Conservation (phyloP, 2,888 invertebrate species). For the Graphium colonna region DNA sequence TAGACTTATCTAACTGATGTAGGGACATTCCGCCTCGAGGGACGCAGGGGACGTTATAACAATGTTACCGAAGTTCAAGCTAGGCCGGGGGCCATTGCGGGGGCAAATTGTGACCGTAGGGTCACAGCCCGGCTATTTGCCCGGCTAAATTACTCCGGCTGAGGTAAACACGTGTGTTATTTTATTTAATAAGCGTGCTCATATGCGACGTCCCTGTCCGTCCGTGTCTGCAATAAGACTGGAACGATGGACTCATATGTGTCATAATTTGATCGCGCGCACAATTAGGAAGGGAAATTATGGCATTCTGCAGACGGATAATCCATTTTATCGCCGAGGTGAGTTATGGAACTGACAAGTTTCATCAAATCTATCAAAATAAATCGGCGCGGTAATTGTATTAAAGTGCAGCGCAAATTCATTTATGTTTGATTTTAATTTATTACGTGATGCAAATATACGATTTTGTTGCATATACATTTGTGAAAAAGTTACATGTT, state of each 20-base stretch:
- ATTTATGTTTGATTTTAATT: background rate
- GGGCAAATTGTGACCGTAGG: conserved; percentile 68
- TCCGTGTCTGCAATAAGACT: conserved; percentile 38
- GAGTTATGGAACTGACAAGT: conserved; percentile 50
- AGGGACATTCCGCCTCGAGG: conserved; percentile 65
- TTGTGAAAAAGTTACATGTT: too few species aligned
- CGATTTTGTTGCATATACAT: background rate
- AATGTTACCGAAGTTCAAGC: conserved; percentile 70
- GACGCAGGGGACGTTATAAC: conserved; percentile 65
- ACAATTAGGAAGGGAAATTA: conserved; percentile 62
- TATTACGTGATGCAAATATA: background rate
- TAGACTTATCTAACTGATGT: conserved; percentile 65
- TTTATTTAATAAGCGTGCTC: conserved; percentile 57
- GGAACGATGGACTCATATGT: conserved; percentile 48
- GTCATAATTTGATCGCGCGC: conserved; percentile 57
- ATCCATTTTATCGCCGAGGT: conserved; percentile 61
- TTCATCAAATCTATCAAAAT: conserved; percentile 63
- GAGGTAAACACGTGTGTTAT: conserved; percentile 59
- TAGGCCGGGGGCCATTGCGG: conserved; percentile 61
- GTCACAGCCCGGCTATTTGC: conserved; percentile 63
- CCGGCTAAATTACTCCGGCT: conserved; percentile 57
- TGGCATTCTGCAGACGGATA: conserved; percentile 48
- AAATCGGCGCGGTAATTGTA: conserved; percentile 61
- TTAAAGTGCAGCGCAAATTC: background rate
- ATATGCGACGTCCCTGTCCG: conserved; percentile 32